Evolutionary conservation across 2,113 vertebrate genomes (phyloP).

Genomic region (Macaca nemestrina): DNA sequence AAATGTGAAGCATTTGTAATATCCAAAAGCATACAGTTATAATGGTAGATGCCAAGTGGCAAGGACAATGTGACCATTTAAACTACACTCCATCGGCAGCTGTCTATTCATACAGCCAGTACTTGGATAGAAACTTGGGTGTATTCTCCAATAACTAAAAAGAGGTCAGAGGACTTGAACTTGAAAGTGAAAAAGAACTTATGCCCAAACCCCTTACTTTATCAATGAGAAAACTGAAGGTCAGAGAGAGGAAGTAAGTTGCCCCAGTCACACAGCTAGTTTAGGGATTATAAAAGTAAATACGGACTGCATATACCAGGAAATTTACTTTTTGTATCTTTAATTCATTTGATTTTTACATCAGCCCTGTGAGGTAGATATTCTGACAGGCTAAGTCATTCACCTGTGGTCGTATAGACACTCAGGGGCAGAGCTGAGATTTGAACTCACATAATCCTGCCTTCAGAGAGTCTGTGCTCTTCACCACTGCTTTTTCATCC

Average conservation of each 20-base stretch:
- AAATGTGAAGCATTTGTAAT: not conserved
- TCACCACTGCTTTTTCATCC: not conserved
- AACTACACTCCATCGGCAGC: not conserved
- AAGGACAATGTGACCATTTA: not conserved
- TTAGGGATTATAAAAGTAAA: not conserved
- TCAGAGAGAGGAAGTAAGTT: not conserved
- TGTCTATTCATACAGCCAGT: not conserved
- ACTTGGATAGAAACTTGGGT: not conserved
- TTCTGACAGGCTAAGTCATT: not conserved
- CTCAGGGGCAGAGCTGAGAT: not conserved
- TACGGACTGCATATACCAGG: not conserved
- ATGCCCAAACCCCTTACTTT: not conserved
- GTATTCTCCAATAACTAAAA: not conserved
- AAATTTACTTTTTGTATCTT: no score
- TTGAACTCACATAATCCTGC: not conserved
- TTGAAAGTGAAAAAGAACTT: not conserved
- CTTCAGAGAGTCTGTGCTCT: not conserved
- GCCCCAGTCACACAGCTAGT: not conserved
- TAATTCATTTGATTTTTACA: not conserved
- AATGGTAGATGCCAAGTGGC: not conserved
- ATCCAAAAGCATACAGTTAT: not conserved
- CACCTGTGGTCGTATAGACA: not conserved
- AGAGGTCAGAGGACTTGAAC: not conserved
- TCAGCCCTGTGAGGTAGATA: no score
- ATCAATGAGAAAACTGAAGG: not conserved